Evolutionary conservation across 2,797 vertebrate genomes (phyloP), one percentile per base, ranked within the genome.

Genomic region (Coregonus sp.): DNA sequence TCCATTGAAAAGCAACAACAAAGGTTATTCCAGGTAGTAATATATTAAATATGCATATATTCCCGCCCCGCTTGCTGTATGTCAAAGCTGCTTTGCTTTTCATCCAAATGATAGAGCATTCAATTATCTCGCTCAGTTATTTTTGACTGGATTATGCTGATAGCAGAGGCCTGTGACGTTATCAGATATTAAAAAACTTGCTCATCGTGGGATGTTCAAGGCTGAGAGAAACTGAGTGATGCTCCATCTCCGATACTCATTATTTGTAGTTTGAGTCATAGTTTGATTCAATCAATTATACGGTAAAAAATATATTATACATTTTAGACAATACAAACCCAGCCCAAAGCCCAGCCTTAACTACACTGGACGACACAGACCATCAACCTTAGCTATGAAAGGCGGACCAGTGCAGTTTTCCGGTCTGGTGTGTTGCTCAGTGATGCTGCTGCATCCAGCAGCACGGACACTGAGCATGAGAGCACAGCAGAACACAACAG

Each of bases 31-130:
- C 70, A 33, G 29, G 15, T 72, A 35, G n/a, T 25, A 61, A 61
- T 61, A n/a, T 5, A 61, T 18, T 61, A 15, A 73, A 59, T n/a
- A 35, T 37, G 7, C 14, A 59, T 59, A 40, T 73, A 37, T 73
- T 59, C 31, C 54, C n/a, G 18, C 14, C 20, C 20, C 5, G 11
- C 25, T 20, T 50, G 56, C 29, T 4, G 0, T 40, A 40, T 1
- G 33, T 73, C 72, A 73, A 52, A 74, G 4, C 59, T 16, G 47
- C 50, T 74, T 70, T 72, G 35, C 33, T n/a, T 74, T 29, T 74
- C 56, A 74, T 74, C 35, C 37, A 25, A 65, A 74, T 74, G 59
- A 74, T 65, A 47, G 4, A 65, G 59, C 33, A 35, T 74, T 74
- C 18, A 65, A 63, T 74, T 65, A 63, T 74, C 37, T 61, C n/a